Evolutionary conservation across 2,797 vertebrate species (phyloP), one percentile per base, ranked within the genome.

Genomic region (Avahi laniger): DNA sequence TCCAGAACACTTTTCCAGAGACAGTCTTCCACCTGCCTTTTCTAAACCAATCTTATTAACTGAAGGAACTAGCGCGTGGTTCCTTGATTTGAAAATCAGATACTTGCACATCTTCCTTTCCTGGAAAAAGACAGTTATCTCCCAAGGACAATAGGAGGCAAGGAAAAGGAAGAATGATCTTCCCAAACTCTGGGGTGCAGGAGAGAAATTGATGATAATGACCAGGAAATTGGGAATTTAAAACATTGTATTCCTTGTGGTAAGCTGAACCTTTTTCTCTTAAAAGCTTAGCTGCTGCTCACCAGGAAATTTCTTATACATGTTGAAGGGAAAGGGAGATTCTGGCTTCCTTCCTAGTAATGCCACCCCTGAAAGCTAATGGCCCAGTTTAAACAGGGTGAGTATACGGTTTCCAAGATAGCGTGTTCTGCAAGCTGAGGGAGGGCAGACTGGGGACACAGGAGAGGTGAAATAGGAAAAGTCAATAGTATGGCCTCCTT

Each of bases 91-190:
- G 80, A 61, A 89, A 81, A 59, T 30, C 38, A 81, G 54, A 81
- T 15, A 30, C 54, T 61, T 41, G 57, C 15, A 41, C 35, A 81
- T 17, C 59, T 61, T 93, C 28, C 65, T 80, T 52, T 61, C 41
- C 50, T 57, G 48, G 70, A 72, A 94, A 85, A 94, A 65, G 41
- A 82, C 35, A 94, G n/a, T 94, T 86, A 70, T 63, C 50, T 46
- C 76, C 63, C 26, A 70, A 80, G 61, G 41, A 76, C 72, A 38
- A 48, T 2, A 30, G 33, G n/a, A 90, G 52, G 28, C 38, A 76
- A 52, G 46, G 65, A 80, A 54, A 70, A 93, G 70, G 46, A 93
- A 96, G 43, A 28, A 63, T 73, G 38, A 33, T 87, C 85, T 86
- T 20, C 70, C 70, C 69, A 61, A 82, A 96, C 38, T 24, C 8